Base-by-base conservation (phyloP, 2,113 vertebrate genomes). In the Malurus cyaneus region DNA sequence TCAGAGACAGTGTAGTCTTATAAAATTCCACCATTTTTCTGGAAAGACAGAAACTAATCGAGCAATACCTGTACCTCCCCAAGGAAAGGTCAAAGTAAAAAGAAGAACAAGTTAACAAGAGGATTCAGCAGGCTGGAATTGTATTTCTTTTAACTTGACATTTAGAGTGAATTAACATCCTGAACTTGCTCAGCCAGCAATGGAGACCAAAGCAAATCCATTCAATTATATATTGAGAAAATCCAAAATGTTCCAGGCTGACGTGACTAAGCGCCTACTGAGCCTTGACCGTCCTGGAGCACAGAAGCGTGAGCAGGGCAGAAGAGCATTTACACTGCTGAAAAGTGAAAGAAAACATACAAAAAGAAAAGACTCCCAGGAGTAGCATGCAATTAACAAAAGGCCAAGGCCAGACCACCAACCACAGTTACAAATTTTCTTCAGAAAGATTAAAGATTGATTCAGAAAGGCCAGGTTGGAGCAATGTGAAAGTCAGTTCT, bases 61-160 rank as follows among this genome's bases (percentile, higher is more conserved):
- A 93, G 88, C 34, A 88, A 53, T 83, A 91, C 59, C 46, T 67
- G 21, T 50, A 52, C 36, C 56, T 96, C 91, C 84, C 79, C 53
- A 93, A 78, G 80, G 31, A 83, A 93, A 96, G 80, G 84, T 93
- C 80, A 93, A 57, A 72, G 17, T 82, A 82, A 80, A 80, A 93
- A 57, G 80, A 88, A 86, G 50, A 88, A 74, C 44, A 66, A 96
- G 66, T 82, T 97, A 97, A 72, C 72, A 80, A 86, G 86, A 79
- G 36, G 50, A 86, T 71, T 88, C 76, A 87, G 62, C 61, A 88
- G 61, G 26, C 50, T 88, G 62, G n/a, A 89, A 82, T 81, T 32
- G 0, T 69, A 71, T 52, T 89, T 65, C 89, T 87, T 88, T 84
- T 90, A 90, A 93, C 69, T 92, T 86, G 94, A 87, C 94, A 94